Percentiles rank a stretch among this genome's conserved stretches.
phyloP scores from a whole-genome alignment of 64 coral and sea anemone genomes.

The Astreopora myriophthalma region DNA sequence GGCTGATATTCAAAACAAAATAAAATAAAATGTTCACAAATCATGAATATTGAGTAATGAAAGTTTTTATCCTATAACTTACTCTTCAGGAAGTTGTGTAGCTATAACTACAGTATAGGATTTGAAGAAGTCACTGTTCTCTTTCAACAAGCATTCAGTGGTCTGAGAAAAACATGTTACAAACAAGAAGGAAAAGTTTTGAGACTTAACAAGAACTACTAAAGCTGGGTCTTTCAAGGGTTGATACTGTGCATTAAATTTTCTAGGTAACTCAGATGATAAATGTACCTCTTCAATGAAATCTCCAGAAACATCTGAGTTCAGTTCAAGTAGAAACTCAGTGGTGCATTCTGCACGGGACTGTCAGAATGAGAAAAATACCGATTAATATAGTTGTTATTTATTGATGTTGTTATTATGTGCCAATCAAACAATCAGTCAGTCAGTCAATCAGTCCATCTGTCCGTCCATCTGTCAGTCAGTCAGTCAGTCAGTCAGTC shows the following conservation, averaged over 20 bases:
- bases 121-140: conserved; percentile 94
- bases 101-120: conserved; percentile 94
- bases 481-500: not conserved
- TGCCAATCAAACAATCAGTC: not conserved
- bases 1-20: too few relatives aligned
- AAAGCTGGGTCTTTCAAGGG: too few relatives aligned
- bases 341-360: conserved; percentile 93
- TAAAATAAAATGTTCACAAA: too few relatives aligned
- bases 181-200: conserved; percentile 13
- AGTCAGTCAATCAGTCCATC: not conserved
- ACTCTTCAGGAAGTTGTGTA: conserved; percentile 88
- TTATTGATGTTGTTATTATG: too few relatives aligned
- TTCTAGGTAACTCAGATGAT: too few relatives aligned
- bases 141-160: conserved; percentile 65
- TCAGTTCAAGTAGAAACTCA: conserved; percentile 92
- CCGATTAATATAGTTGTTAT: not conserved
- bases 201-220: not conserved
- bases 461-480: not conserved
- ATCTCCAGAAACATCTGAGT: conserved; percentile 94
- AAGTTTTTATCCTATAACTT: not conserved
- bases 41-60: too few relatives aligned
- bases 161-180: conserved; percentile 63
- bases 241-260: too few relatives aligned
- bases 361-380: conserved; percentile 4
- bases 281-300: conserved; percentile 91